Conservation (phyloP, 1,140 invertebrate species). For the Euwallacea fornicatus region DNA sequence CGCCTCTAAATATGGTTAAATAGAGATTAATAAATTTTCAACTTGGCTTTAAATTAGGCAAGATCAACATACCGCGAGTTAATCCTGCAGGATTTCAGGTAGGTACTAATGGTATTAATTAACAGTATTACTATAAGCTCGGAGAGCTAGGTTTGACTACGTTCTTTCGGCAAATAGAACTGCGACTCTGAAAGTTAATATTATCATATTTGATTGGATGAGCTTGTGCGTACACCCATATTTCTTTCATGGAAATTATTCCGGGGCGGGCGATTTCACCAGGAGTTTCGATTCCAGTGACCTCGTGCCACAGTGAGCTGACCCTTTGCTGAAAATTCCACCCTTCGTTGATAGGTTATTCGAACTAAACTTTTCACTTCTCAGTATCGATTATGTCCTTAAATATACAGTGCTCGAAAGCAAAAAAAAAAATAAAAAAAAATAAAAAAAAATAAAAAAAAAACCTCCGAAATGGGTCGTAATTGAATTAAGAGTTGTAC, state of each 20-base stretch:
- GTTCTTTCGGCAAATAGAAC: not conserved
- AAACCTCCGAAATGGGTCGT: slow-evolving; percentile 5
- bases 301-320: no score
- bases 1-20: not conserved
- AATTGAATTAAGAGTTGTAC: slow-evolving; percentile 29
- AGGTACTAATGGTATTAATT: not conserved
- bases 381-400: not conserved
- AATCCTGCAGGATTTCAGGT: not conserved
- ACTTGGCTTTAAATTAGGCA: not conserved
- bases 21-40: slow-evolving; percentile 1
- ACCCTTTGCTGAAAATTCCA: no score
- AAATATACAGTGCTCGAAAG: not conserved
- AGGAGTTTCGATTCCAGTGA: no score
- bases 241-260: no score
- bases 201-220: no score
- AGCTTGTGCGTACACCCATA: no score
- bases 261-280: no score
- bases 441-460: slow-evolving; percentile 1
- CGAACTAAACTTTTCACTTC: not conserved
- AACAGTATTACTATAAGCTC: not conserved
- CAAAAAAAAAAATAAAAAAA: slow-evolving; percentile 5
- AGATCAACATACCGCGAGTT: slow-evolving; percentile 3
- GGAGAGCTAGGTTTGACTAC: not conserved
- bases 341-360: not conserved
- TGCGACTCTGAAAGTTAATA: no score